Conservation (phyloP, 2,888 invertebrate species). For the Nasonovia ribisnigri region DNA sequence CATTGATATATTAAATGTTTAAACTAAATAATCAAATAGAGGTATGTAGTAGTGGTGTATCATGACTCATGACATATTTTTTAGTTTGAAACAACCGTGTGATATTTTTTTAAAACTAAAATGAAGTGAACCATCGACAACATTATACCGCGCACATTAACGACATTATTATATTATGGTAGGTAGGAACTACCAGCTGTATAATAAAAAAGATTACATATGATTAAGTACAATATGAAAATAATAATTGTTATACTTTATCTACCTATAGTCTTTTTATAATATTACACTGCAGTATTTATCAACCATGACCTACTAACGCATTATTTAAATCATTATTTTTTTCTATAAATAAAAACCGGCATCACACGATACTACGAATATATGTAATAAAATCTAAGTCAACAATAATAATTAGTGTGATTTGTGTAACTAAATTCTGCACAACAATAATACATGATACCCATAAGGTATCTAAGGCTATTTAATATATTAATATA, state of each 20-base stretch:
- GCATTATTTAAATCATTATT: not conserved
- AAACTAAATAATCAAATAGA: not conserved
- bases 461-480: not conserved
- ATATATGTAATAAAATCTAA: not conserved
- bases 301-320: slow-evolving; percentile 5
- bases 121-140: not conserved
- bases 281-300: not conserved
- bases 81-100: not conserved
- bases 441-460: not conserved
- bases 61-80: too few relatives aligned
- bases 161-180: not conserved
- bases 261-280: not conserved
- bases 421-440: not conserved
- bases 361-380: not conserved
- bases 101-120: not conserved
- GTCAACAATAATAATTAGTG: not conserved
- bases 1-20: not conserved
- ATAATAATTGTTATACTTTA: not conserved
- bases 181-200: not conserved
- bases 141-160: not conserved
- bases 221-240: not conserved
- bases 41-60: too few relatives aligned
- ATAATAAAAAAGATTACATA: not conserved
- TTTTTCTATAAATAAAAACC: not conserved
- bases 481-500: not conserved